Conservation (phyloP, 1,140 invertebrate genomes). For the Drusus annulatus region DNA sequence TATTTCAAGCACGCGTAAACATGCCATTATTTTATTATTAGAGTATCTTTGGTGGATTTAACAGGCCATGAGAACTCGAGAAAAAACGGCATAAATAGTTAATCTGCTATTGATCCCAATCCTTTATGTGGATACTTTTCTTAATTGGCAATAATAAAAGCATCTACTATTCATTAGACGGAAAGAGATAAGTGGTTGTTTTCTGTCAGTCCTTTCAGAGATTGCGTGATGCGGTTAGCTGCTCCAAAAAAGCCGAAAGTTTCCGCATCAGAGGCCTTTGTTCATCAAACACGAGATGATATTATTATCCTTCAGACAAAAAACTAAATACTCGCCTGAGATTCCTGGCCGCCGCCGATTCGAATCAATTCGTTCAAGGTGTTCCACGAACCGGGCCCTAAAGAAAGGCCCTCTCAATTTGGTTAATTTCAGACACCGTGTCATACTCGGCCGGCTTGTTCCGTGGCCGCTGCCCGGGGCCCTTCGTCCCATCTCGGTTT, state of each 20-base stretch:
- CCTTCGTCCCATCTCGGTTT: neutral
- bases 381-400: conserved; percentile 25
- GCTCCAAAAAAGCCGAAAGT: conserved; percentile 4
- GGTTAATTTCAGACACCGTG: conserved; percentile 32
- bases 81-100: no score
- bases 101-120: no score
- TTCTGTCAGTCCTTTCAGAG: neutral
- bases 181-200: no score
- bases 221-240: conserved; percentile 20
- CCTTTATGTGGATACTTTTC: no score
- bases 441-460: neutral
- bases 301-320: conserved; percentile 13
- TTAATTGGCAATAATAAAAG: no score
- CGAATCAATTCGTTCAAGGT: conserved; percentile 35
- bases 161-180: no score
- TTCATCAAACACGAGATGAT: conserved; percentile 3
- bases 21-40: no score
- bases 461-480: conserved; percentile 5
- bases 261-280: conserved; percentile 11
- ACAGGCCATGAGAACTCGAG: no score
- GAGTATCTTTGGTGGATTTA: no score
- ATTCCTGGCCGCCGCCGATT: conserved; percentile 21
- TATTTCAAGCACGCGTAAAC: no score
- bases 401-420: conserved; percentile 34
- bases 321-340: conserved; percentile 29